These are phyloP conservation scores for Cladopsammia gracilis DNA, from an alignment of 64 coral and sea anemone genomes.

Conservation along the genomic window DNA sequence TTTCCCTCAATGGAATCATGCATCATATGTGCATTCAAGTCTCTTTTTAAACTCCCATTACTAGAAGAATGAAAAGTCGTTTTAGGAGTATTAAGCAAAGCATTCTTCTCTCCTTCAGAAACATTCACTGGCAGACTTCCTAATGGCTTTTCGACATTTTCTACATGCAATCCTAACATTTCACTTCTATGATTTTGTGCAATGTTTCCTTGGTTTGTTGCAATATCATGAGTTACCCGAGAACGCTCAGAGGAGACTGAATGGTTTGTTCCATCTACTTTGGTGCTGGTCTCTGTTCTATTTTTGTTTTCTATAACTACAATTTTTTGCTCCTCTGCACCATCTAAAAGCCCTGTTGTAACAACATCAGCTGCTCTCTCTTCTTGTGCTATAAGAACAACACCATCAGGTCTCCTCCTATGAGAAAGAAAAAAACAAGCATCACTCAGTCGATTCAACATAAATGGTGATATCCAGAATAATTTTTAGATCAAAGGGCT, in stretches of 20 bases:
- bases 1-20: slow-evolving; percentile 21
- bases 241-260: not conserved
- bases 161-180: not conserved
- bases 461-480: too few relatives aligned
- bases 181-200: not conserved
- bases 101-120: not conserved
- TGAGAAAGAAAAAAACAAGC: not conserved
- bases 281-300: slow-evolving; percentile 43
- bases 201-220: not conserved
- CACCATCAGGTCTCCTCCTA: slow-evolving; percentile 39
- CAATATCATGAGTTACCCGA: not conserved
- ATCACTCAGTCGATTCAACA: not conserved
- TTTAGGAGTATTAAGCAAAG: not conserved
- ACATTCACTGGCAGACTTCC: not conserved
- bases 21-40: slow-evolving; percentile 21
- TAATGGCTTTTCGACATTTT: not conserved
- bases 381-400: slow-evolving; percentile 91
- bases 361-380: slow-evolving; percentile 92
- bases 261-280: slow-evolving; percentile 16
- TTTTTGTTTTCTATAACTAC: slow-evolving; percentile 89
- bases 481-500: too few relatives aligned
- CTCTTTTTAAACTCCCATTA: slow-evolving; percentile 43
- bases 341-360: slow-evolving; percentile 64
- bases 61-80: not conserved
- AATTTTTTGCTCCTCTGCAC: slow-evolving; percentile 81